Base-by-base conservation (phyloP, 2,113 vertebrate species). In the Thryonomys swinderianus region DNA sequence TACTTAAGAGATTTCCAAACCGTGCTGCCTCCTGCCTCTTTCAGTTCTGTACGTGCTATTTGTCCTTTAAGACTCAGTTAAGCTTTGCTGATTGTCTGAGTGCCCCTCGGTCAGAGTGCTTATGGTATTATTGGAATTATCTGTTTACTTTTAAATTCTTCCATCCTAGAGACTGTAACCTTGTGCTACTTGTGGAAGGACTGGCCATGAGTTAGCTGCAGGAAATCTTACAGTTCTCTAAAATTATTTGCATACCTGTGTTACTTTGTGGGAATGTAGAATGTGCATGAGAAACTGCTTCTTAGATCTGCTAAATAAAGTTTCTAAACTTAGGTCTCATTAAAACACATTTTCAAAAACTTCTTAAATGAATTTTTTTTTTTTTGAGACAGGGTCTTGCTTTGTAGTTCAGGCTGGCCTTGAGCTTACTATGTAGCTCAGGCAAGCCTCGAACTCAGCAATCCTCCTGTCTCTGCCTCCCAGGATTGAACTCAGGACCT, bases 1-100 rank as follows among this genome's bases (percentile, higher is more conserved):
- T 93, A 32, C 45, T 92, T 96, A 93, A 85, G 80, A 89, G 78
- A 74, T 45, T 92, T 76, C 67, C 73, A 91, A 89, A 37, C n/a
- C 21, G 18, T 82, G 67, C 86, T 97, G 53, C 73, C 55, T 92
- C 64, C 45, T 93, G 87, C 48, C 55, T n/a, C n/a, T 88, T 93
- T 96, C 57, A 18, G 25, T 89, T 91, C 34, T 93, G 18, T n/a
- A 66, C 34, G 21, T 89, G 67, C 59, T 66, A 0, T 81, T 96
- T 85, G 48, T 95, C 74, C 73, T 85, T 9, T 74, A 76, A 87
- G 76, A 76, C 66, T 61, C 25, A 34, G 61, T 61, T 37, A 93
- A 83, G 53, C 74, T 85, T 96, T 89, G 34, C 93, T 92, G 53
- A 51, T 64, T 95, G 27, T 14, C 2, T 66, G 69, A 20, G 11